Evolutionary conservation across 2,888 invertebrate genomes (phyloP), one percentile per base, ranked within the genome.

Genomic region (Troides oblongomaculatus): DNA sequence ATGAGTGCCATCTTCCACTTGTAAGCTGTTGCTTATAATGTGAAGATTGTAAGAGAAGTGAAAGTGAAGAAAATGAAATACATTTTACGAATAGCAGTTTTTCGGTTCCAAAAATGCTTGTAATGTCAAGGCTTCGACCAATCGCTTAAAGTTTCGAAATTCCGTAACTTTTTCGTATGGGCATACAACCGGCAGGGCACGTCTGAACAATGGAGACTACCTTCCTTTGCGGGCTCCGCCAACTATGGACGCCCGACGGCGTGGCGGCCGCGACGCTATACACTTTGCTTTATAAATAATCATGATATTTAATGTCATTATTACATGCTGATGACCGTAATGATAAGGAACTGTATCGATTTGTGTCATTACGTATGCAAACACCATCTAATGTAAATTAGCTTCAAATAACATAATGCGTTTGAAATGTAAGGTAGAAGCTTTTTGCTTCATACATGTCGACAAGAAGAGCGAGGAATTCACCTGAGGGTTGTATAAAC

Each of bases 191-290:
- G 83, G 73, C 65, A 66, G 70, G 68, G 69, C 73, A 73, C 76
- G 75, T 76, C 71, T 74, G 69, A 78, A 91, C 90, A 91, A 91
- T 90, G 84, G 85, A 30, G 81, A 80, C 88, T 79, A 84, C 88
- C 86, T 89, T 88, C 92, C 90, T 86, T 90, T 86, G 77, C 72
- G 78, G 87, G 89, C 71, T 71, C 64, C 74, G 70, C 86, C 86
- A 76, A 83, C 74, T 85, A 82, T 65, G 84, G 86, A 64, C 71
- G 70, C 72, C 65, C 69, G 74, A 71, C 71, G 74, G 69, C 72
- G 66, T 73, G 71, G 63, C 71, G 72, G 68, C 75, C 73, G 64
- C 67, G 70, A 68, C 66, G 43, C 76, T 73, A 69, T 75, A 71
- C 64, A 53, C 62, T 71, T 70, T 67, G 67, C 70, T 72, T 72